Evolutionary conservation across 2,888 invertebrate genomes (phyloP), one percentile per base, ranked within the genome.

Genomic region (Petrolisthes cinctipes): DNA sequence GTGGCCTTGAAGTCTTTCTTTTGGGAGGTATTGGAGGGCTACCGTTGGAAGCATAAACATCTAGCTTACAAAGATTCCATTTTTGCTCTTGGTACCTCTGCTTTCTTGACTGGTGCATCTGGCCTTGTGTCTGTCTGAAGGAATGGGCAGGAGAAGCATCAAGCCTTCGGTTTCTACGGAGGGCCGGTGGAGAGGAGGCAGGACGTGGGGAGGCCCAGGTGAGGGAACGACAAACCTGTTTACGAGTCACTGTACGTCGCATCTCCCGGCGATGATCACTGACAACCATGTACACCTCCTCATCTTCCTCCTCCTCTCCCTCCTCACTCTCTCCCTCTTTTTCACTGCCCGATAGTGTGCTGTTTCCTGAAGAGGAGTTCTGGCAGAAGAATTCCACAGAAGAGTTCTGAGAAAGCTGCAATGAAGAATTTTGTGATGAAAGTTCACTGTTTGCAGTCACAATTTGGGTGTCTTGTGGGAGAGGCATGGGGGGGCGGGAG

Each of bases 131-230:
- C 71, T 20, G 14, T 20, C 71, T 71, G 71, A 82, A 82, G 53
- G 61, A 76, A 51, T 57, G 75, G 6, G n/a, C 57, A 54, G 79
- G 66, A 80, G 85, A 51, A 9, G 37, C 76, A 6, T 76, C 76
- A 76, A 76, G 76, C 11, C 9, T 76, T 17, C 51, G 9, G 57
- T n/a, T 23, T 23, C 23, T 57, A 61, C 66, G 57, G 37, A 75
- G 37, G 3, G 83, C 56, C 0, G 81, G 87, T 11, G 87, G 83
- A 4, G 87, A 82, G n/a, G 87, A 82, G 80, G 61, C 56, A 53
- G 84, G 56, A 11, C 83, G 79, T 11, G 73, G 88, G 20, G 90
- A 90, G 4, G 90, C 86, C 90, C 90, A 90, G 0, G 90, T 90
- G 11, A 88, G 84, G 5, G 90, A 90, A 3, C 90, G 84, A n/a